These are phyloP conservation scores for Bryconaethiops microstoma DNA, from an alignment of 2,797 vertebrate genomes.

Conservation along the genomic window DNA sequence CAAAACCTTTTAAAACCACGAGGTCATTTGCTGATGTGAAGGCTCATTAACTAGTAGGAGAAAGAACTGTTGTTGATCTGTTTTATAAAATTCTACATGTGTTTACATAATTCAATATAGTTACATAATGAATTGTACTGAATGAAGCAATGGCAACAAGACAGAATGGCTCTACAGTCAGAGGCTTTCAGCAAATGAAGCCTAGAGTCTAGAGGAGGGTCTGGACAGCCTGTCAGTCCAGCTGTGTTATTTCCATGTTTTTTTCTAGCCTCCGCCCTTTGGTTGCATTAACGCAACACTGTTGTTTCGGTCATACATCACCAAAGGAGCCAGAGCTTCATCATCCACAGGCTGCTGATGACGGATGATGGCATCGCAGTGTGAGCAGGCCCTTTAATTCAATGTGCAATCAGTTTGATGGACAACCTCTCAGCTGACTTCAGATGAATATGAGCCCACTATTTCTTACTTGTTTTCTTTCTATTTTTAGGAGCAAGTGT, in stretches of 20 bases:
- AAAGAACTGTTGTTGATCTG: too few relatives aligned
- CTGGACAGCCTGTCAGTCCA: not conserved
- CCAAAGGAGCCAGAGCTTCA: conserved; percentile 41
- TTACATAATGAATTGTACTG: too few relatives aligned
- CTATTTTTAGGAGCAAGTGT: conserved; percentile 8
- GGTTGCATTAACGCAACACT: conserved; percentile 41
- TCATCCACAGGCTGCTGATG: conserved; percentile 45
- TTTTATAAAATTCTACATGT: too few relatives aligned
- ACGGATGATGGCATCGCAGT: conserved; percentile 38
- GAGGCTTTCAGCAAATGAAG: not conserved
- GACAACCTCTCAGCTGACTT: conserved; percentile 43
- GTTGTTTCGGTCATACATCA: conserved; percentile 48
- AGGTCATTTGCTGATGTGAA: too few relatives aligned
- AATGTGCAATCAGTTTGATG: conserved; percentile 58
- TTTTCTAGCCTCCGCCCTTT: conserved; percentile 18
- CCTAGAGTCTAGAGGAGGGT: not conserved
- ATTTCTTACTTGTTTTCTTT: conserved; percentile 39
- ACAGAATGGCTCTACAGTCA: not conserved
- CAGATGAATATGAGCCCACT: conserved; percentile 33
- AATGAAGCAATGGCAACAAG: not conserved
- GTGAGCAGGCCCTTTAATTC: conserved; percentile 54
- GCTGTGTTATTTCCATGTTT: not conserved
- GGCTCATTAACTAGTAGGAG: too few relatives aligned
- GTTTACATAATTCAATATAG: too few relatives aligned
- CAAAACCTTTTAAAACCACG: too few relatives aligned